These are phyloP conservation scores for Coryphaenoides rupestris DNA, from an alignment of 2,113 vertebrate genomes.

Conservation along the genomic window DNA sequence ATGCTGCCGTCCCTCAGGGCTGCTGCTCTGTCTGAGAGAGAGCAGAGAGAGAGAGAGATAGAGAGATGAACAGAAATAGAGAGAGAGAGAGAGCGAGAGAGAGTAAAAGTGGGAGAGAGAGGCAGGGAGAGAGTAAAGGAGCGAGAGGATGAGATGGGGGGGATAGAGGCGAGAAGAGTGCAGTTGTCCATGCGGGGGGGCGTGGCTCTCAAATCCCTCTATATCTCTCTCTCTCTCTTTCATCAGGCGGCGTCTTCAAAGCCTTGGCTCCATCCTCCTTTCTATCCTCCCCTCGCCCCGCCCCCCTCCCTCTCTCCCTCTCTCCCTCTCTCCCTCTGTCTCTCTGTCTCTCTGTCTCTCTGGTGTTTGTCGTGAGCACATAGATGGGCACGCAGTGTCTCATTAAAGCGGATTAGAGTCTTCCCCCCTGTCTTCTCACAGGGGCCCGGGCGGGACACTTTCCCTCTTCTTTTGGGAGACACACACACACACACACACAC, in stretches of 20 bases:
- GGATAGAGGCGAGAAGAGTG: background rate
- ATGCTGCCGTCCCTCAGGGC: constrained; percentile 54
- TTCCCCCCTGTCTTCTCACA: constrained; percentile 57
- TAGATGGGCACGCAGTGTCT: constrained; percentile 72
- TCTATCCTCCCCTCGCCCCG: constrained; percentile 46
- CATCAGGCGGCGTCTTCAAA: constrained; percentile 69
- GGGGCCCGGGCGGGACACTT: constrained; percentile 45
- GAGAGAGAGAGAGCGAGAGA: constrained; percentile 3
- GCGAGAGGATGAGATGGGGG: background rate
- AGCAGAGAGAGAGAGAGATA: constrained; percentile 4
- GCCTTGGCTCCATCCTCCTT: constrained; percentile 60
- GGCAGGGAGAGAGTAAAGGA: background rate
- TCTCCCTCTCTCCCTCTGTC: constrained; percentile 37
- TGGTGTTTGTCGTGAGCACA: constrained; percentile 57
- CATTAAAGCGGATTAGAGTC: constrained; percentile 71
- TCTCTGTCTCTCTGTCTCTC: constrained; percentile 4
- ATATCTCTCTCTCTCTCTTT: constrained; percentile 36
- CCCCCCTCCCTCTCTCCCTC: constrained; percentile 35
- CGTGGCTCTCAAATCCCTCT: constrained; percentile 45
- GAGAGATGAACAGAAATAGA: background rate
- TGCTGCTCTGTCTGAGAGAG: constrained; percentile 40
- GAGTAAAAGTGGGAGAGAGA: background rate
- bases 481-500: constrained; percentile 1
- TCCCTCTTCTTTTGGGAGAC: constrained; percentile 36
- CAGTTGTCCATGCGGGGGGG: constrained; percentile 43